phyloP scores from a whole-genome alignment of 2,113 vertebrate species.

The Ginglymostoma cirratum region DNA sequence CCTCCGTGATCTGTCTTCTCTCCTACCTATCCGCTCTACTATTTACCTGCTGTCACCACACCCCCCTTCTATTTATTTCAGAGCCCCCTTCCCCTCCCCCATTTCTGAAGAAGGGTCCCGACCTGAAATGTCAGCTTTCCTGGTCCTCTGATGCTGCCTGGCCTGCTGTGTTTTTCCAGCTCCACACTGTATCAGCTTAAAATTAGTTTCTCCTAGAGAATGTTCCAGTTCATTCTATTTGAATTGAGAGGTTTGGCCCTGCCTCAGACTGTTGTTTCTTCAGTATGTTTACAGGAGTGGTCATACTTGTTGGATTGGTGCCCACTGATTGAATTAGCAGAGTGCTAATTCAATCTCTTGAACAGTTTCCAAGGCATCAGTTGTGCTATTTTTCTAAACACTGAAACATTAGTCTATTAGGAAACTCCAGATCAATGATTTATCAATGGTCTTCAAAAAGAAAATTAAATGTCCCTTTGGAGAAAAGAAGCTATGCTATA shows the following conservation, averaged over 20 bases:
- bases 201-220: not conserved
- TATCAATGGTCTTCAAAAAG: not conserved
- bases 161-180: too few species aligned
- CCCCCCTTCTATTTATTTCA: too few species aligned
- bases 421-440: not conserved
- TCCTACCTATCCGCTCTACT: too few species aligned
- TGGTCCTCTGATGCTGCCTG: too few species aligned
- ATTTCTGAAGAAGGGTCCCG: too few species aligned
- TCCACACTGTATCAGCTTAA: too few species aligned
- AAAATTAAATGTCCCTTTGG: too few species aligned
- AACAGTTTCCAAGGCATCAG: not conserved
- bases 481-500: not conserved
- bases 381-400: not conserved
- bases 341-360: not conserved
- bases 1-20: too few species aligned
- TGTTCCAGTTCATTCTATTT: not conserved
- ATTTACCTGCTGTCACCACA: too few species aligned
- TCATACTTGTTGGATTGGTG: not conserved
- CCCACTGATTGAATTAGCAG: not conserved
- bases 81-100: too few species aligned
- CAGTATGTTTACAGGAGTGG: not conserved
- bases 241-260: not conserved
- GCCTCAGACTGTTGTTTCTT: not conserved
- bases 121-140: too few species aligned
- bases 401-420: not conserved